Evolutionary conservation across 2,888 invertebrate genomes (phyloP).

Genomic region (Cryptus armator): DNA sequence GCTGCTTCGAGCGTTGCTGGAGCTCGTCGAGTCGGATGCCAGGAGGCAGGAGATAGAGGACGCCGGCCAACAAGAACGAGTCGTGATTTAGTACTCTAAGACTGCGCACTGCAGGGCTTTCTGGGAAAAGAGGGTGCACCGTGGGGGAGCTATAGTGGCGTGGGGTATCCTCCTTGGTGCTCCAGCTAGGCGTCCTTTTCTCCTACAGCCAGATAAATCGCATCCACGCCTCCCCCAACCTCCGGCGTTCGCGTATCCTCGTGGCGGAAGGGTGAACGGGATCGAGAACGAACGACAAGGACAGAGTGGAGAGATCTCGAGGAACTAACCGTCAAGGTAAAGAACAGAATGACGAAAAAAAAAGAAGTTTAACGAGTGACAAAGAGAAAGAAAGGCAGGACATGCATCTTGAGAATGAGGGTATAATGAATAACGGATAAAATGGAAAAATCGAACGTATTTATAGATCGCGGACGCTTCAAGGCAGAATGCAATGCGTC

Average conservation of each 20-base stretch:
- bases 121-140: conserved; percentile 67
- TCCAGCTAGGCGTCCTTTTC: conserved; percentile 67
- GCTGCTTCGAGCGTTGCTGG: conserved; percentile 44
- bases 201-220: conserved; percentile 77
- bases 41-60: conserved; percentile 69
- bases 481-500: not conserved
- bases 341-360: conserved; percentile 46
- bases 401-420: conserved; percentile 8
- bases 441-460: not conserved
- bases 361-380: conserved; percentile 24
- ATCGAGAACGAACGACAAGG: conserved; percentile 66
- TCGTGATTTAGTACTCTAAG: conserved; percentile 81
- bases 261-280: conserved; percentile 54
- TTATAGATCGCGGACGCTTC: not conserved
- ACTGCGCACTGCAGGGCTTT: conserved; percentile 76
- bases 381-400: not conserved
- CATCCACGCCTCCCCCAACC: conserved; percentile 70
- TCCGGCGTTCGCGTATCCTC: conserved; percentile 65
- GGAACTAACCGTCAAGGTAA: conserved; percentile 43
- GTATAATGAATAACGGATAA: conserved; percentile 5
- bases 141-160: conserved; percentile 28
- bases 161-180: conserved; percentile 54
- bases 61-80: conserved; percentile 77
- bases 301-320: conserved; percentile 45
- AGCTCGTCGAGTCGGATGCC: conserved; percentile 60